These are phyloP conservation scores for Neogale vison DNA, from an alignment of 2,113 vertebrate species.

Conservation along the genomic window DNA sequence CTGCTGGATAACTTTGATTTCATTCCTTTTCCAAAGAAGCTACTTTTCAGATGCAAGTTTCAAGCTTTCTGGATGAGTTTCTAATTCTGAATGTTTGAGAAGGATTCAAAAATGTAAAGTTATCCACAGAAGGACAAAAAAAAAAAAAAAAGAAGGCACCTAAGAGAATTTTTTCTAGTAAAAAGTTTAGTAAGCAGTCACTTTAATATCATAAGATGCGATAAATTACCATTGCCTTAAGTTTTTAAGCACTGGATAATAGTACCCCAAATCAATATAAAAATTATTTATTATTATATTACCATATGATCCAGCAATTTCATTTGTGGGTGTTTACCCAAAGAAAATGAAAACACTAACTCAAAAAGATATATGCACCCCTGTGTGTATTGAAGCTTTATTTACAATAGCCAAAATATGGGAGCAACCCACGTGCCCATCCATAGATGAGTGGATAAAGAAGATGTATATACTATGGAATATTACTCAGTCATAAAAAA, in stretches of 20 bases:
- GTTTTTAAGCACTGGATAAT: not conserved
- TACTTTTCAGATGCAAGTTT: not conserved
- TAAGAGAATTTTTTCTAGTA: not conserved
- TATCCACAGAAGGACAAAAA: not conserved
- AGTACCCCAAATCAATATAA: not conserved
- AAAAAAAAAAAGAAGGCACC: not conserved
- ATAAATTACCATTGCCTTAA: not conserved
- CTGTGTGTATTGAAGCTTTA: not conserved
- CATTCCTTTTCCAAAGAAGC: not conserved
- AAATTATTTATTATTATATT: not conserved
- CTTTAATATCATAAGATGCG: not conserved
- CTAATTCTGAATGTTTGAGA: not conserved
- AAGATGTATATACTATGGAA: not conserved
- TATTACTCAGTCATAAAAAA: not conserved
- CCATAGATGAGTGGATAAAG: not conserved
- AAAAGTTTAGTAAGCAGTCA: constrained; percentile 6
- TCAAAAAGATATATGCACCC: not conserved
- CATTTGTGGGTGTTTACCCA: not conserved
- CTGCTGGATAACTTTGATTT: not conserved
- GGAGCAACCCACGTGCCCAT: not conserved
- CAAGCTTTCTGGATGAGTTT: not conserved
- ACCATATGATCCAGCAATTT: not conserved
- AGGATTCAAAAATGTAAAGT: not conserved
- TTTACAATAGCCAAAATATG: not conserved
- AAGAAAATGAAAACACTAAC: not conserved